Conservation (phyloP, 2,888 invertebrate genomes). For the Automeris io region DNA sequence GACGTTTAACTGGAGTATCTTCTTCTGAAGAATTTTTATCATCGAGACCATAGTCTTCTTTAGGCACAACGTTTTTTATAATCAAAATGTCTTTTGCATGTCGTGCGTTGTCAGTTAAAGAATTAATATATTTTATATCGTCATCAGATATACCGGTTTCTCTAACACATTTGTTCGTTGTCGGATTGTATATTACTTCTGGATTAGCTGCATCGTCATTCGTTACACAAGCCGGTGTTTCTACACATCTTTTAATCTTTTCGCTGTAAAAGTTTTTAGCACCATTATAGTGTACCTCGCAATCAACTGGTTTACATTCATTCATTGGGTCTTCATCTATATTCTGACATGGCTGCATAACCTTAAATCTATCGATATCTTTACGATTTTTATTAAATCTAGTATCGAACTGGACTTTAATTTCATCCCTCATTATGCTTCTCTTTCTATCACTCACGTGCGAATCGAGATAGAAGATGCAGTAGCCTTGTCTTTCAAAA, state of each 20-base stretch:
- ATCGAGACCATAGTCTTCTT: background rate
- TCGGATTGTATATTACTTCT: slow-evolving; percentile 36
- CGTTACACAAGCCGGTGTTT: slow-evolving; percentile 32
- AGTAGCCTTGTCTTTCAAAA: slow-evolving; percentile 45
- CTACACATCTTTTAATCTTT: slow-evolving; percentile 32
- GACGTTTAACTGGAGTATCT: background rate
- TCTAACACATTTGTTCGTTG: slow-evolving; percentile 37
- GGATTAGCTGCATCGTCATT: slow-evolving; percentile 18
- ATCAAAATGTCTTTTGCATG: slow-evolving; percentile 38
- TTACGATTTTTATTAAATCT: slow-evolving; percentile 21
- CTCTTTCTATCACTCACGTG: slow-evolving; percentile 29
- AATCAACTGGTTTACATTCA: slow-evolving; percentile 51
- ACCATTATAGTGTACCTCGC: slow-evolving; percentile 54
- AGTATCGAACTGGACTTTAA: slow-evolving; percentile 53
- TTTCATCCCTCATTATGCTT: slow-evolving; percentile 32
- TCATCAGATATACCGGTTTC: slow-evolving; percentile 27
- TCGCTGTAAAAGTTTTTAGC: slow-evolving; percentile 33
- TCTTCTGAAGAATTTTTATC: background rate
- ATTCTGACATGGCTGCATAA: slow-evolving; percentile 30
- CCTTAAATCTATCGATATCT: slow-evolving; percentile 14
- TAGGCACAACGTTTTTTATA: slow-evolving; percentile 22
- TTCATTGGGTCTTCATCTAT: slow-evolving; percentile 52
- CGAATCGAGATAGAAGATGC: slow-evolving; percentile 44
- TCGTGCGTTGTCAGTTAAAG: slow-evolving; percentile 22
- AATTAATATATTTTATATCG: slow-evolving; percentile 43